These are phyloP conservation scores for Parnassius orleans DNA, from an alignment of 2,888 invertebrate species.

Conservation along the genomic window DNA sequence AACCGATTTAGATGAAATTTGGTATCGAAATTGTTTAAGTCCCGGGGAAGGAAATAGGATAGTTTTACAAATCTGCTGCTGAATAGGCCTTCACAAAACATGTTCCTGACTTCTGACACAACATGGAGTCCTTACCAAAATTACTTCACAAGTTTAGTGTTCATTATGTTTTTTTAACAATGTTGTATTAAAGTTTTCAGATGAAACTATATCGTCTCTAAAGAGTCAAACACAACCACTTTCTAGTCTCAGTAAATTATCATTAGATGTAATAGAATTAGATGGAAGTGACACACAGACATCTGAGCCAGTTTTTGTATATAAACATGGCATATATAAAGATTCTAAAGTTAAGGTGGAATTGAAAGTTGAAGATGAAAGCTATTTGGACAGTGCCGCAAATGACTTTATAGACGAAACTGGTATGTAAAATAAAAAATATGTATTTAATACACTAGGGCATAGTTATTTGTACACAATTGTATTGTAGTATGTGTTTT, in stretches of 20 bases:
- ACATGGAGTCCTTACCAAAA: no score
- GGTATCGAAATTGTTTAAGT: no score
- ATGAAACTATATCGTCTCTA: slow-evolving; percentile 35
- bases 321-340: slow-evolving; percentile 26
- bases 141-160: no score
- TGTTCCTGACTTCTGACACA: no score
- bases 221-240: slow-evolving; percentile 35
- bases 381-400: slow-evolving; percentile 36
- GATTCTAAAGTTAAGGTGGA: slow-evolving; percentile 48
- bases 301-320: slow-evolving; percentile 35
- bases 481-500: no score
- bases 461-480: no score
- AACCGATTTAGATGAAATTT: no score
- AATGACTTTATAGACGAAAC: slow-evolving; percentile 45
- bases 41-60: no score
- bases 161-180: no score
- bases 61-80: no score
- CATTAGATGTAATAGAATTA: slow-evolving; percentile 39
- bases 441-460: no score
- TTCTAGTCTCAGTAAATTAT: slow-evolving; percentile 35
- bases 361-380: slow-evolving; percentile 47
- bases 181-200: slow-evolving; percentile 38
- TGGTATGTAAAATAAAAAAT: slow-evolving; percentile 28
- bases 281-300: slow-evolving; percentile 25
- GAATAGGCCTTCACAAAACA: no score